Percentiles rank a stretch among this genome's conserved stretches.
Conservation (phyloP, 2,797 vertebrate species). For the Phrynocephalus guinanensis region DNA sequence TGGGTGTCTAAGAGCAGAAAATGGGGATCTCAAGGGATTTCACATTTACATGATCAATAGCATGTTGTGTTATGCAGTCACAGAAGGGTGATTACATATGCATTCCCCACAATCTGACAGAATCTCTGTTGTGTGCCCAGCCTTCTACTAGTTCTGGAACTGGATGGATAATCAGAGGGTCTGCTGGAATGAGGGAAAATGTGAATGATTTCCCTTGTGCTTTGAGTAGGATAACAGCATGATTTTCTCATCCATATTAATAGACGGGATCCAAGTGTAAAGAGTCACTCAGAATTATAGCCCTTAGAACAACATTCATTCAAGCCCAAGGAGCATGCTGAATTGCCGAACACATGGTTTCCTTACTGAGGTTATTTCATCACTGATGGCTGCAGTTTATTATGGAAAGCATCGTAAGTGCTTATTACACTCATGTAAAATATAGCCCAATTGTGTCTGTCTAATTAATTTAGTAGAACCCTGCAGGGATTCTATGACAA, state of each 20-base stretch:
- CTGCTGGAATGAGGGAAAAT: too few relatives aligned
- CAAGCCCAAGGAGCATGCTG: neutral
- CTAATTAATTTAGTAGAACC: neutral
- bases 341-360: neutral
- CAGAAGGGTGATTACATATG: too few relatives aligned
- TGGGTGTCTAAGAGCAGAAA: neutral
- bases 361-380: neutral
- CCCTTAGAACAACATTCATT: neutral
- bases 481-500: neutral
- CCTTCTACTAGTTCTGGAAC: too few relatives aligned
- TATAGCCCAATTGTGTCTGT: neutral
- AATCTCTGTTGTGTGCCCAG: too few relatives aligned
- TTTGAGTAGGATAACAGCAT: too few relatives aligned
- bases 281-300: neutral
- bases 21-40: neutral
- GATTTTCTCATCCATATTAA: neutral
- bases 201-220: too few relatives aligned
- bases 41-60: neutral
- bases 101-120: too few relatives aligned
- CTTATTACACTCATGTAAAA: neutral
- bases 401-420: neutral
- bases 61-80: neutral
- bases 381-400: neutral
- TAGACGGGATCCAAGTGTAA: neutral
- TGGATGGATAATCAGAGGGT: too few relatives aligned